Base-by-base conservation (phyloP, 2,797 vertebrate species). In the Mastacembelus armatus region DNA sequence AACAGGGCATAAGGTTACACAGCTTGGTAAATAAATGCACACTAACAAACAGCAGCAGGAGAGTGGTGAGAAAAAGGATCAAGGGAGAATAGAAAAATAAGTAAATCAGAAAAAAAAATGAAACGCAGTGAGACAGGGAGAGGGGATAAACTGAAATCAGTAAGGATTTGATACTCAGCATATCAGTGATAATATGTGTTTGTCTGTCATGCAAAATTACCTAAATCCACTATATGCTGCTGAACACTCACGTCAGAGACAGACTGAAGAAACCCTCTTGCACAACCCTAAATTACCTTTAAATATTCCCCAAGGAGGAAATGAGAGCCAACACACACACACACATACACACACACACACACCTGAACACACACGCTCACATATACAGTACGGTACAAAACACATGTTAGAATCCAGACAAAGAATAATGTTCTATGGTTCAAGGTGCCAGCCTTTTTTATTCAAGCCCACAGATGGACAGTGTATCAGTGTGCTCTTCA, bases 1-100 rank as follows among this genome's bases (percentile, higher is more conserved):
- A 83, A 77, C 66, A 75, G 74, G 87, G 91, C 88, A 86, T 92
- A 89, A 90, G 86, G 87, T 93, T 92, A 91, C 90, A 86, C 69
- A 80, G 78, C 80, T 88, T 66, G 66, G 82, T 85, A 87, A 91
- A 90, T 89, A 90, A 91, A 91, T 86, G 92, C 69, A 83, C 71
- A 71, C 30, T 39, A 47, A 70, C 36, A 82, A 69, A 78, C 72
- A 77, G 67, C 58, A 67, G 62, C 11, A n/a, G 66, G 54, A 63
- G 51, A 12, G 38, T 27, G 55, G 22, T 24, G 58, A 47, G 39
- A 62, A 63, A 45, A 64, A 43, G 50, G 59, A 70, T 39, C 52
- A 36, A 62, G 57, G n/a, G 29, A 68, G 30, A 59, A 60, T 48
- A 35, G 39, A 67, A 72, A 72, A 72, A 79, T 32, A 57, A 71